Conservation (phyloP, 2,797 vertebrate genomes). For the Tokudaia muenninki region DNA sequence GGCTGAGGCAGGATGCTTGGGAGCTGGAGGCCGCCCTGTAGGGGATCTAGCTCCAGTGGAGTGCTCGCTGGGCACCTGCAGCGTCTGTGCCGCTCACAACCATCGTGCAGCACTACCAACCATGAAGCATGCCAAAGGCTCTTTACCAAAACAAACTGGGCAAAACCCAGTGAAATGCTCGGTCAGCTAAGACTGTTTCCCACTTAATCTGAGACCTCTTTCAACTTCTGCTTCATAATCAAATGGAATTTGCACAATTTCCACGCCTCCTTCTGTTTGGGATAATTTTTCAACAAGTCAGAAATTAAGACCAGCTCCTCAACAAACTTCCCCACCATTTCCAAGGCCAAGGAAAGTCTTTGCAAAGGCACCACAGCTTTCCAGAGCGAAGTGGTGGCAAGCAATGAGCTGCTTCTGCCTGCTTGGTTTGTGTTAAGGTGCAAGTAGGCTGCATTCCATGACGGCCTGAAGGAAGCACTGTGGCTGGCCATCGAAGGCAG, state of each 20-base stretch:
- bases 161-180: neutral
- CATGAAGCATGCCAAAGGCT: neutral
- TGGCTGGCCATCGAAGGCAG: neutral
- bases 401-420: neutral
- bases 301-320: conserved; percentile 61
- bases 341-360: conserved; percentile 38
- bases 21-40: neutral
- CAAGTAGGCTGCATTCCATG: neutral
- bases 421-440: neutral
- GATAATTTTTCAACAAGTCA: conserved; percentile 57
- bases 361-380: neutral
- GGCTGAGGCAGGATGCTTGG: neutral
- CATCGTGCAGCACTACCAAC: neutral
- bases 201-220: conserved; percentile 32
- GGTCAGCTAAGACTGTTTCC: conserved; percentile 7
- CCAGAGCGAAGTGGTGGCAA: neutral
- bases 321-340: conserved; percentile 23
- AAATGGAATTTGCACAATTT: conserved; percentile 48
- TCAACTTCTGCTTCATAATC: conserved; percentile 67
- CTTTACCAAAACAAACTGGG: neutral
- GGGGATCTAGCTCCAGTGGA: neutral
- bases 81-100: neutral
- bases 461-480: neutral
- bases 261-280: neutral
- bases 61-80: neutral